Evolutionary conservation across 2,797 vertebrate genomes (phyloP).

Genomic region (Rhinogobio ventralis): DNA sequence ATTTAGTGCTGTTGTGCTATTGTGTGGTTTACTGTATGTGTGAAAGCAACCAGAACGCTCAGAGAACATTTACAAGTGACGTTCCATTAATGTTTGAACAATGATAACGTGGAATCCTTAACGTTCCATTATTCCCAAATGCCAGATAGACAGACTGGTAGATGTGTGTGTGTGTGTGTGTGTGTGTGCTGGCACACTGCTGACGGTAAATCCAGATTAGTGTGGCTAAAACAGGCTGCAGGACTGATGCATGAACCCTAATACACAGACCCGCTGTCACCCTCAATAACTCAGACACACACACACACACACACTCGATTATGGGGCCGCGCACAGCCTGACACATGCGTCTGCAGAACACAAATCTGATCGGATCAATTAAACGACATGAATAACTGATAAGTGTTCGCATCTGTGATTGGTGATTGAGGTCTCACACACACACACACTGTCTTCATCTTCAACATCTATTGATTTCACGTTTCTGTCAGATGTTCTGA

Average conservation of each 20-base stretch:
- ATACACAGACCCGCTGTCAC: constrained; percentile 81
- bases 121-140: too few species aligned
- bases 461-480: neutral
- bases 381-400: neutral
- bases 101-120: too few species aligned
- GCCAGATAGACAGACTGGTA: too few species aligned
- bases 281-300: constrained; percentile 82
- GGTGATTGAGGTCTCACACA: too few species aligned
- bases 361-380: neutral
- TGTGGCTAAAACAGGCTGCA: constrained; percentile 81
- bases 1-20: too few species aligned
- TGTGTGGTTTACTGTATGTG: too few species aligned
- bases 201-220: constrained; percentile 84
- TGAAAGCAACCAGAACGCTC: too few species aligned
- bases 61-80: too few species aligned
- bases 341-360: neutral
- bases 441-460: too few species aligned
- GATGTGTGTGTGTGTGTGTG: constrained; percentile 34
- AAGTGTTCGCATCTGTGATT: too few species aligned
- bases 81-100: too few species aligned
- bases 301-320: constrained; percentile 5
- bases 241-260: constrained; percentile 80
- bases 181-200: constrained; percentile 76
- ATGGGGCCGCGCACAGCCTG: neutral
- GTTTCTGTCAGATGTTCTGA: neutral